These are phyloP conservation scores for Chelon auratus DNA, from an alignment of 2,797 vertebrate genomes.

Conservation along the genomic window DNA sequence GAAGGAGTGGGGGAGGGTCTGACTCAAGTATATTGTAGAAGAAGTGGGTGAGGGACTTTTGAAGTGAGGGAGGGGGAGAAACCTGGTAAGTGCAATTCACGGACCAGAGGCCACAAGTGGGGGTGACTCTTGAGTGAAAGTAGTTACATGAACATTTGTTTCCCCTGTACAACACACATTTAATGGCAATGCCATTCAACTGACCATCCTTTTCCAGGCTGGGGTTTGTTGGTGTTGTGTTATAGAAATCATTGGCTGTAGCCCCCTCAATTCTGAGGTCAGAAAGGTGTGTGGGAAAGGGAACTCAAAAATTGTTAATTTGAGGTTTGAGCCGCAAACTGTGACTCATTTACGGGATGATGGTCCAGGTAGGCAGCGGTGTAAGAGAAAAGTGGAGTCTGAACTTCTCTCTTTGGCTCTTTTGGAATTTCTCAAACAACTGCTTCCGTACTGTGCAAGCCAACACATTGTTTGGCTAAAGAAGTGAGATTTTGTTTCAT, in stretches of 20 bases:
- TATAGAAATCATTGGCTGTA: neutral
- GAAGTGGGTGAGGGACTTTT: constrained; percentile 59
- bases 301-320: neutral
- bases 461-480: neutral
- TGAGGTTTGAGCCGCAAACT: neutral
- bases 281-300: neutral
- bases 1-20: constrained; percentile 65
- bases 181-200: neutral
- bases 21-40: constrained; percentile 52
- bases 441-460: neutral
- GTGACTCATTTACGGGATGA: neutral
- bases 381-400: neutral
- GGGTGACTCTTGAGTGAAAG: constrained; percentile 67
- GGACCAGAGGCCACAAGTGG: constrained; percentile 60
- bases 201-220: neutral
- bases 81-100: constrained; percentile 67
- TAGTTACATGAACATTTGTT: constrained; percentile 51
- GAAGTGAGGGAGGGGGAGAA: constrained; percentile 28
- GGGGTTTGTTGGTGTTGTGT: neutral
- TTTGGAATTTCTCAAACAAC: neutral
- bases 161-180: too few species aligned
- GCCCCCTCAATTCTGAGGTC: neutral
- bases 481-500: constrained; percentile 8
- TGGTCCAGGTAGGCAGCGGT: neutral
- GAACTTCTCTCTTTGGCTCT: neutral